Evolutionary conservation across 1,140 invertebrate species (phyloP).

Genomic region (Hetaerina americana): DNA sequence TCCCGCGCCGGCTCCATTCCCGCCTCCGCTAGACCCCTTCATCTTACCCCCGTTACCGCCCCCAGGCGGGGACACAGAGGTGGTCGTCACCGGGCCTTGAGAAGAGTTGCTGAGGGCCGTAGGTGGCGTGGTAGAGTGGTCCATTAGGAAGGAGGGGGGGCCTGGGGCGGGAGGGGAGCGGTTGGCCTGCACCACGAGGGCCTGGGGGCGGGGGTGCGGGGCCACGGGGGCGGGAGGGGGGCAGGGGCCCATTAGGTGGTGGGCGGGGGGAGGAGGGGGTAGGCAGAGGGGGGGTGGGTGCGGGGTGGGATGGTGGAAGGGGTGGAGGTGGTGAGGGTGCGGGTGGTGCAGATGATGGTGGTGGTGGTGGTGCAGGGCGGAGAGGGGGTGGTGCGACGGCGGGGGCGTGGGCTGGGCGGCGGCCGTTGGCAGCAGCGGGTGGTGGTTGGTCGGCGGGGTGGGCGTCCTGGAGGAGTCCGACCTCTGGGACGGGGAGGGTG

Average conservation of each 20-base stretch:
- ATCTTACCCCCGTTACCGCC: not conserved
- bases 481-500: not conserved
- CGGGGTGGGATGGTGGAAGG: not conserved
- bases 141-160: not conserved
- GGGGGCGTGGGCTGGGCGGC: not conserved
- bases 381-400: not conserved
- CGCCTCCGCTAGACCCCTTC: no score
- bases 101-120: not conserved
- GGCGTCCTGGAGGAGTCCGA: not conserved
- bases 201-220: not conserved
- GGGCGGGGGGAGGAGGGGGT: not conserved
- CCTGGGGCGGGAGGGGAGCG: not conserved
- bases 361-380: not conserved
- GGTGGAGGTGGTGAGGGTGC: not conserved
- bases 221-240: not conserved
- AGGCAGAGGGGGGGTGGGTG: not conserved
- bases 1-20: not conserved
- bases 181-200: not conserved
- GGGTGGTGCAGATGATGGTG: not conserved
- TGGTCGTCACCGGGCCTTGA: not conserved
- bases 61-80: not conserved
- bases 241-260: not conserved
- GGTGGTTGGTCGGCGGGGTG: not conserved
- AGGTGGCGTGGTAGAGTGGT: not conserved
- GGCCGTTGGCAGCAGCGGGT: not conserved